phyloP scores from a whole-genome alignment of 2,888 invertebrate species.

The Brachynemurus nebulosus region DNA sequence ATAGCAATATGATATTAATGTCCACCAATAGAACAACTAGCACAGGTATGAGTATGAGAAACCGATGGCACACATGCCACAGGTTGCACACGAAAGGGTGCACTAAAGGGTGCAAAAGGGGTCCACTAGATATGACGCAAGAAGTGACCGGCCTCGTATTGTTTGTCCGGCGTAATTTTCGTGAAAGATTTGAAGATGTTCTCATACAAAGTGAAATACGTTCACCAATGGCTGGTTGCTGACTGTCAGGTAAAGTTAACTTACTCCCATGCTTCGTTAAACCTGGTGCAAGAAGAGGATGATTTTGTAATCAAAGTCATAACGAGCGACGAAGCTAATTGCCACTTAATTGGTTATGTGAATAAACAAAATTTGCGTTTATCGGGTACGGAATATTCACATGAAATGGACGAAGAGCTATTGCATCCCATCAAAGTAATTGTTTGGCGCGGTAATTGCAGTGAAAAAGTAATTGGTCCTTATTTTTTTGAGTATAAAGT shows the following conservation, averaged over 20 bases:
- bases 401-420: not conserved
- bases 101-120: not conserved
- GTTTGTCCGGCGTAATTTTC: not conserved
- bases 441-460: not conserved
- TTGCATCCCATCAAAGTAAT: not conserved
- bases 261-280: no score
- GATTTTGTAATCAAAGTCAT: no score
- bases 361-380: not conserved
- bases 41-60: no score
- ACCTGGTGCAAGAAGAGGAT: no score
- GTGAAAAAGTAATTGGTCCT: not conserved
- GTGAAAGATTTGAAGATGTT: not conserved
- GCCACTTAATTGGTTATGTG: no score
- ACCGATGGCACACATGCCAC: no score
- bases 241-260: not conserved
- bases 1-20: no score
- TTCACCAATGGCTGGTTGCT: not conserved
- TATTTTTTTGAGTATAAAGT: not conserved
- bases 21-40: no score
- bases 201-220: not conserved
- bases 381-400: not conserved
- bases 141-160: not conserved
- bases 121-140: not conserved
- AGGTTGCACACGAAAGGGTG: no score
- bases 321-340: no score